A percentile compares a stretch with the other conserved stretches of the same genome.
phyloP scores from a whole-genome alignment of 2,113 vertebrate species.

The Perccottus glenii region DNA sequence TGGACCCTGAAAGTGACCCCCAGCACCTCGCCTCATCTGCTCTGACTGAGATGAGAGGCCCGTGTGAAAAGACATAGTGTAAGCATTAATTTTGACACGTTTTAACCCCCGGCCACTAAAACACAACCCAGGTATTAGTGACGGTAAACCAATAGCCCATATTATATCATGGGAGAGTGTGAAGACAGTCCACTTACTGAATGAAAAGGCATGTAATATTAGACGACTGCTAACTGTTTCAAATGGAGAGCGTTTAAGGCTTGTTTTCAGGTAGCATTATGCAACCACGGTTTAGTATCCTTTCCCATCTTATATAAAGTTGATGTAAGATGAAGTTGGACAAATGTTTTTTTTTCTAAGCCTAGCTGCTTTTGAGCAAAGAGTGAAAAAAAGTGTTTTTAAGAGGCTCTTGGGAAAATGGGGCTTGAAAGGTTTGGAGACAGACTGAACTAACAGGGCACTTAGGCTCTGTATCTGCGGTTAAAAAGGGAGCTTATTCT shows the following conservation, averaged over 20 bases:
- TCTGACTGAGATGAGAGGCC: constrained; percentile 4
- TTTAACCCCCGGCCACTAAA: constrained; percentile 18
- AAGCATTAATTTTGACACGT: constrained; percentile 18
- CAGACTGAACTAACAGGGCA: constrained; percentile 63
- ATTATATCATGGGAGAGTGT: constrained; percentile 22
- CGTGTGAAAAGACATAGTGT: constrained; percentile 26
- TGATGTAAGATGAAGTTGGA: not conserved
- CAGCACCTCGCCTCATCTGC: constrained; percentile 4
- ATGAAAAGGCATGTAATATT: constrained; percentile 6
- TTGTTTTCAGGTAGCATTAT: not conserved
- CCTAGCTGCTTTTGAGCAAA: constrained; percentile 52
- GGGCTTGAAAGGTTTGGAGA: constrained; percentile 46
- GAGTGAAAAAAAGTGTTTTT: constrained; percentile 30
- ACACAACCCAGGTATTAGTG: constrained; percentile 20
- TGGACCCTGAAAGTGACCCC: constrained; percentile 40
- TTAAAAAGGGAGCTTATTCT: constrained; percentile 51
- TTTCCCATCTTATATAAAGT: constrained; percentile 4
- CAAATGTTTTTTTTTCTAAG: constrained; percentile 56
- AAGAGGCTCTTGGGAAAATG: constrained; percentile 55
- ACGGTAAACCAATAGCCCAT: constrained; percentile 45
- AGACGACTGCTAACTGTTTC: constrained; percentile 7
- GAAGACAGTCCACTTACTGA: constrained; percentile 5
- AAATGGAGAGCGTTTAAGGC: not conserved
- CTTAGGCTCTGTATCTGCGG: constrained; percentile 57
- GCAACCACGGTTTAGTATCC: too few species aligned